phyloP scores from a whole-genome alignment of 2,113 vertebrate genomes.

The Ammodytes dubius region DNA sequence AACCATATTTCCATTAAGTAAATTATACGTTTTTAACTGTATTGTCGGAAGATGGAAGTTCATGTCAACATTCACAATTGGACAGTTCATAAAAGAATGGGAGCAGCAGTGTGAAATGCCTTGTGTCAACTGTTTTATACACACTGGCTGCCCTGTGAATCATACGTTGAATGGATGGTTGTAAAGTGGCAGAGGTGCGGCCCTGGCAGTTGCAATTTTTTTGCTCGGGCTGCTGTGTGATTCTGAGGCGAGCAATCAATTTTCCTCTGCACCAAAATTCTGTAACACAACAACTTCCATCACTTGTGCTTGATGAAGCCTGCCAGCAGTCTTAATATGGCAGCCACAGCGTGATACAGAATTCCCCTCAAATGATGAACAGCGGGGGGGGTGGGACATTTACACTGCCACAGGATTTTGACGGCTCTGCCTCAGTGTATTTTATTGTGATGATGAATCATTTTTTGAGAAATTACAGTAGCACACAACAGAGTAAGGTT shows the following conservation, averaged over 20 bases:
- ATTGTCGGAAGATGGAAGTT: not conserved
- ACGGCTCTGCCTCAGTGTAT: slow-evolving; percentile 28
- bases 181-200: slow-evolving; percentile 58
- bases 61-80: not conserved
- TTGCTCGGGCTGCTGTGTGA: slow-evolving; percentile 53
- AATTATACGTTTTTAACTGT: not conserved
- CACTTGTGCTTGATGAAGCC: slow-evolving; percentile 58
- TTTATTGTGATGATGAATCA: slow-evolving; percentile 53
- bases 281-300: slow-evolving; percentile 53
- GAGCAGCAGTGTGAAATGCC: slow-evolving; percentile 8
- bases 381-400: slow-evolving; percentile 30
- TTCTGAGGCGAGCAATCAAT: slow-evolving; percentile 62
- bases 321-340: slow-evolving; percentile 39
- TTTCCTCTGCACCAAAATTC: slow-evolving; percentile 52
- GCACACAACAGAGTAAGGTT: not conserved
- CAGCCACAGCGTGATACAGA: slow-evolving; percentile 44
- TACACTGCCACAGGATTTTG: slow-evolving; percentile 34
- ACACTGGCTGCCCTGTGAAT: slow-evolving; percentile 35
- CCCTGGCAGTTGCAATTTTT: slow-evolving; percentile 66
- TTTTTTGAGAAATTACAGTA: slow-evolving; percentile 37
- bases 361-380: slow-evolving; percentile 58
- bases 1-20: not conserved
- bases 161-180: slow-evolving; percentile 51
- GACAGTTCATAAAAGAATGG: slow-evolving; percentile 1
- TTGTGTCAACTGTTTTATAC: slow-evolving; percentile 1